Evolutionary conservation across 2,797 vertebrate genomes (phyloP).

Genomic region (Cercopithecus hamlyni): DNA sequence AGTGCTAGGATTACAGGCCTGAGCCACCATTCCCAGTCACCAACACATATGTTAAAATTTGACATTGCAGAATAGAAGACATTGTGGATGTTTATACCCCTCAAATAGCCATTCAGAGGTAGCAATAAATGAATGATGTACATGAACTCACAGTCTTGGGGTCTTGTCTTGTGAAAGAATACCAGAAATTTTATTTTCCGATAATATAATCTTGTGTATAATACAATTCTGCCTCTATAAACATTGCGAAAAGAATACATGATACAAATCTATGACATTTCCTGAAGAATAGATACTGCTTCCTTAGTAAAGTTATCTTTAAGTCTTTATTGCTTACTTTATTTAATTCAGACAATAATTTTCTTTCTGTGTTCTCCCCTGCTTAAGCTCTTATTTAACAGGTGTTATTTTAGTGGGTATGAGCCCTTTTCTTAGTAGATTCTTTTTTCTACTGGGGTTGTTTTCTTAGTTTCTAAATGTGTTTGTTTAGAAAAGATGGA

Average conservation of each 20-base stretch:
- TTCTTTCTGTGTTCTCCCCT: background rate
- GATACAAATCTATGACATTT: background rate
- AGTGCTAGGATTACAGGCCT: background rate
- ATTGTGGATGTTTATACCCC: background rate
- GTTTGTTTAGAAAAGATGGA: background rate
- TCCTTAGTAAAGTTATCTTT: background rate
- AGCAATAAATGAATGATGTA: background rate
- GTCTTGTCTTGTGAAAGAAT: background rate
- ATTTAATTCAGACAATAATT: background rate
- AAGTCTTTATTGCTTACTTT: background rate
- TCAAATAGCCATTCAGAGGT: background rate
- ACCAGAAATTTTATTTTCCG: background rate
- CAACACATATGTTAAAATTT: background rate
- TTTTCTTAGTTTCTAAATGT: background rate
- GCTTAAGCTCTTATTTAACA: background rate
- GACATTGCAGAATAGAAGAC: background rate
- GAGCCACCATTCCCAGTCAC: background rate
- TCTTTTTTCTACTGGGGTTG: background rate
- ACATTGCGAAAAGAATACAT: background rate
- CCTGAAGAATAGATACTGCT: background rate
- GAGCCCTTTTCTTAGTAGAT: background rate
- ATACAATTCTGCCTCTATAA: background rate
- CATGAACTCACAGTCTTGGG: background rate
- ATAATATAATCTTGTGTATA: background rate
- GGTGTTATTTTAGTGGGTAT: background rate